phyloP scores from a whole-genome alignment of 2,113 vertebrate species.

The Dermatemys mawii region DNA sequence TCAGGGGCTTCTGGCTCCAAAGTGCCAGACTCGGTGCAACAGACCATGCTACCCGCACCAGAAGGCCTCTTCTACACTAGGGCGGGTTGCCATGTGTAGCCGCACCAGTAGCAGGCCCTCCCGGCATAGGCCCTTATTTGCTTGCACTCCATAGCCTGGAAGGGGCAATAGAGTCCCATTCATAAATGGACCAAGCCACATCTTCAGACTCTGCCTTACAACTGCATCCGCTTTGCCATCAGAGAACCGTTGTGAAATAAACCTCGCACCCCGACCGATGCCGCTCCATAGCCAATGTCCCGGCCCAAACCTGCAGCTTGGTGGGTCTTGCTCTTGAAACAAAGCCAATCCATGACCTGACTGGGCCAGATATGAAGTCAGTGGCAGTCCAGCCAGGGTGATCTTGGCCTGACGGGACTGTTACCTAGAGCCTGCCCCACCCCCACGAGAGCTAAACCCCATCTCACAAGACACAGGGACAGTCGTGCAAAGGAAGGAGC shows the following conservation, averaged over 20 bases:
- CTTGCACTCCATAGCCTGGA: neutral
- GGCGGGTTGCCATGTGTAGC: no score
- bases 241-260: neutral
- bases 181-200: neutral
- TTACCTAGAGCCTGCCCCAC: neutral
- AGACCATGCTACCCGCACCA: neutral
- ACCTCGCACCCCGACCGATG: neutral
- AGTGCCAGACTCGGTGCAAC: neutral
- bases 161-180: neutral
- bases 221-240: neutral
- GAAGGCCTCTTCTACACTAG: neutral
- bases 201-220: neutral
- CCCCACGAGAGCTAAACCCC: neutral
- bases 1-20: neutral
- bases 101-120: neutral
- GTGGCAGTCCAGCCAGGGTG: neutral
- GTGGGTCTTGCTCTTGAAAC: neutral
- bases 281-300: no score
- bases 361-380: neutral
- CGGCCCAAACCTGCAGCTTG: neutral
- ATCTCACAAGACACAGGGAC: neutral
- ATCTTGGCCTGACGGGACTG: neutral
- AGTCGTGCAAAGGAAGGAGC: neutral
- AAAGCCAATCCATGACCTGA: neutral
- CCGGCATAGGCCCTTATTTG: no score